phyloP scores from a whole-genome alignment of 2,797 vertebrate genomes.

The Chiloscyllium punctatum region DNA sequence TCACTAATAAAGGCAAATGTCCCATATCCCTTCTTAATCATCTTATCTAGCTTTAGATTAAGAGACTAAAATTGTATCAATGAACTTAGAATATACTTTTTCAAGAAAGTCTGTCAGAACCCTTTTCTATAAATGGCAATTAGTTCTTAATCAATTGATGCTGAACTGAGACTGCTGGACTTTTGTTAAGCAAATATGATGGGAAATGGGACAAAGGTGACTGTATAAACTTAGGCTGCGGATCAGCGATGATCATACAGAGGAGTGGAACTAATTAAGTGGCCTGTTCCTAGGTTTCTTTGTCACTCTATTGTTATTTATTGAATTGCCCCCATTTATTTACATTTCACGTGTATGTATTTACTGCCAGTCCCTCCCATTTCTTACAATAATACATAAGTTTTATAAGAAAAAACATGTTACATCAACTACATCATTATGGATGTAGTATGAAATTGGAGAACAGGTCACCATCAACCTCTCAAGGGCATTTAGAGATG shows the following conservation, averaged over 20 bases:
- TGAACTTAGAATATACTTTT: not conserved
- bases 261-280: too few relatives aligned
- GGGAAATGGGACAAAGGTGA: not conserved
- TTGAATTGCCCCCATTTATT: not conserved
- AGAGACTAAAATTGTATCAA: not conserved
- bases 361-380: not conserved
- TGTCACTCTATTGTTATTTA: not conserved
- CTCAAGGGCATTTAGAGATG: too few relatives aligned
- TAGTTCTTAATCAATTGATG: not conserved
- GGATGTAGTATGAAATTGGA: not conserved
- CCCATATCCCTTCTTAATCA: too few relatives aligned
- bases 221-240: not conserved
- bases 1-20: too few relatives aligned
- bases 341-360: not conserved
- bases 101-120: not conserved
- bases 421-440: not conserved
- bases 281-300: too few relatives aligned
- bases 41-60: too few relatives aligned
- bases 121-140: not conserved
- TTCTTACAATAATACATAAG: not conserved
- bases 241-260: not conserved
- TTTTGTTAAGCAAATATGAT: not conserved
- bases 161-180: not conserved
- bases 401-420: not conserved
- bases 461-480: too few relatives aligned